Evolutionary conservation across 2,113 vertebrate species (phyloP).

Genomic region (Pygoscelis antarcticus): DNA sequence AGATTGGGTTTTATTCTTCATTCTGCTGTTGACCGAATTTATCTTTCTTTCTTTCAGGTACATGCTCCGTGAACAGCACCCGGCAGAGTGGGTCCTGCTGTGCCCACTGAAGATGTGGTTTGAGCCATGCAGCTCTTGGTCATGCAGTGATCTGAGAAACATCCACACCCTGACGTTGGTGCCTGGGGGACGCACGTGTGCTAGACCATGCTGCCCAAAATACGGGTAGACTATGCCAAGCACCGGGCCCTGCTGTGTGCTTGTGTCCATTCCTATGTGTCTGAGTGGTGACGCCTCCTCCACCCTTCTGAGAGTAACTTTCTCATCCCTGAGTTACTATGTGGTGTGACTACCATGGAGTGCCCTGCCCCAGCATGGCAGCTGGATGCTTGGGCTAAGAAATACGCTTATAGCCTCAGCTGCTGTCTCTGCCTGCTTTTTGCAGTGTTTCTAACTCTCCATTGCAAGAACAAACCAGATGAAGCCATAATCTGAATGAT

Average conservation of each 20-base stretch:
- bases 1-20: background rate
- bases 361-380: background rate
- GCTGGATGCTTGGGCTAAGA: background rate
- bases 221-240: background rate
- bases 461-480: background rate
- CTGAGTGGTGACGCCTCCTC: rapidly evolving
- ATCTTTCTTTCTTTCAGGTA: background rate
- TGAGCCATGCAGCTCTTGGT: background rate
- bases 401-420: background rate
- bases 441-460: background rate
- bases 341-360: background rate
- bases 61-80: rapidly evolving
- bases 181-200: background rate
- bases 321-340: background rate
- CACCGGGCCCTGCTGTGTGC: background rate
- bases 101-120: background rate
- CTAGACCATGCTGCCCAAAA: background rate
- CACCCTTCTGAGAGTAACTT: background rate
- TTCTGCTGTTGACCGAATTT: background rate
- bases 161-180: rapidly evolving
- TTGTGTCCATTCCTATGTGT: background rate
- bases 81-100: background rate
- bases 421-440: background rate
- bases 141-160: background rate
- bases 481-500: background rate